Evolutionary conservation across 1,140 invertebrate species (phyloP), one percentile per base, ranked within the genome.

Genomic region (Drosophila kikkawai): DNA sequence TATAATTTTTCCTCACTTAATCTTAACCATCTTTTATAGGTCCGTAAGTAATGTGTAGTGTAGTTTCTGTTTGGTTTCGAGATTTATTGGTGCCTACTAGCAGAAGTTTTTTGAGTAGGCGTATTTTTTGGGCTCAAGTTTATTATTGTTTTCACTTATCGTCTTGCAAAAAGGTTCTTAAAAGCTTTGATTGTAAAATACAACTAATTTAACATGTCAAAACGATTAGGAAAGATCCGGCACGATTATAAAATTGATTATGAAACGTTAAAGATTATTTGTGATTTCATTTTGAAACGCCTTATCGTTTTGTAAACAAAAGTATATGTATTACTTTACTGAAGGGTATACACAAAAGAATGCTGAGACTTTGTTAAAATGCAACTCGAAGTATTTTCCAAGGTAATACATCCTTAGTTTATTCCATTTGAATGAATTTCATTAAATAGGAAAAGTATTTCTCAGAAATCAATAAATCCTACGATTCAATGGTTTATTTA

Each of bases 61-160:
- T 55, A n/a, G 1, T 1, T 13, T 15, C 34, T 58, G 51, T 63
- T 11, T 19, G 3, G n/a, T 29, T 36, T 36, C 34, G 3, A 2
- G 34, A 22, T 34, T 64, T 57, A 26, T 36, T 11, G 29, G 50
- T 15, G 22, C 32, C 32, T 45, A 45, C 64, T 67, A 37, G 34
- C 63, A 65, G 29, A 61, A 61, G 39, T 19, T 37, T 48, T 48
- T 48, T 15, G n/a, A 37, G 67, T 73, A 51, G 69, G 67, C 45
- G 69, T 26, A 34, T 37, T 39, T 60, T 59, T 60, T n/a, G 45
- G 53, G 29, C 53, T 60, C 68, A 42, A 51, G 44, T 73, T 73
- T 73, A 73, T 73, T 73, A 73, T 73, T 59, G 68, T 73, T 73
- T 73, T 73, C 50, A 73, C 69, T 73, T 73, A 73, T 60, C 69